phyloP scores from a whole-genome alignment of 2,113 vertebrate genomes.

The Halcyon malimbica region DNA sequence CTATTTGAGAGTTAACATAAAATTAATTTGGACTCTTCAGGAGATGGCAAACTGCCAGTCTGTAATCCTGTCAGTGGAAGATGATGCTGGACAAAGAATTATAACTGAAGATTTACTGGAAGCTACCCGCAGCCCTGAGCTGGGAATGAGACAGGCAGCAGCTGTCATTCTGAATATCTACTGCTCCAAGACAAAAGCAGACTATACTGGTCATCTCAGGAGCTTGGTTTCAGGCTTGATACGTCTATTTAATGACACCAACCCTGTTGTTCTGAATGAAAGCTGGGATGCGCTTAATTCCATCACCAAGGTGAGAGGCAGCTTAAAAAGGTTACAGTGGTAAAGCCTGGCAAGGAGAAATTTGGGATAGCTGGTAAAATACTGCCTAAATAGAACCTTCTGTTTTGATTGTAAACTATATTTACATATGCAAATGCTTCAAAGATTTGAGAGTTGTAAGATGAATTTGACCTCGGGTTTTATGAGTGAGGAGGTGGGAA shows the following conservation, averaged over 20 bases:
- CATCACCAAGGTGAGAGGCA: conserved; percentile 89
- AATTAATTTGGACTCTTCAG: conserved; percentile 67
- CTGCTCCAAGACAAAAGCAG: conserved; percentile 91
- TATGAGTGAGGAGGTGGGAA: neutral
- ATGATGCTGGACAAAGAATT: conserved; percentile 92
- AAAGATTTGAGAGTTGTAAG: neutral
- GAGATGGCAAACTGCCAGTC: conserved; percentile 93
- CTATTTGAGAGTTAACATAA: neutral
- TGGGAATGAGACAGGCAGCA: conserved; percentile 90
- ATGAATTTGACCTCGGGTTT: neutral
- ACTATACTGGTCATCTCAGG: conserved; percentile 89
- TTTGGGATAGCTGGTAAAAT: neutral
- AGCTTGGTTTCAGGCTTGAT: conserved; percentile 91
- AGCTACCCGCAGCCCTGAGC: conserved; percentile 86
- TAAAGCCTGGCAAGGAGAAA: neutral
- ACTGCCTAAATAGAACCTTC: neutral
- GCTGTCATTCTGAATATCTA: conserved; percentile 93
- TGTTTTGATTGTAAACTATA: neutral
- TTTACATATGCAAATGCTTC: neutral
- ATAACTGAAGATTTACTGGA: conserved; percentile 96
- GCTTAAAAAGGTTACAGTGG: neutral
- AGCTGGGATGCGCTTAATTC: conserved; percentile 97
- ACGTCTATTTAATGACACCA: conserved; percentile 92
- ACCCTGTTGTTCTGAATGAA: conserved; percentile 87
- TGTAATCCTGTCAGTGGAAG: conserved; percentile 94